phyloP scores from a whole-genome alignment of 2,888 invertebrate genomes.

The Acanthoscelides obtectus region DNA sequence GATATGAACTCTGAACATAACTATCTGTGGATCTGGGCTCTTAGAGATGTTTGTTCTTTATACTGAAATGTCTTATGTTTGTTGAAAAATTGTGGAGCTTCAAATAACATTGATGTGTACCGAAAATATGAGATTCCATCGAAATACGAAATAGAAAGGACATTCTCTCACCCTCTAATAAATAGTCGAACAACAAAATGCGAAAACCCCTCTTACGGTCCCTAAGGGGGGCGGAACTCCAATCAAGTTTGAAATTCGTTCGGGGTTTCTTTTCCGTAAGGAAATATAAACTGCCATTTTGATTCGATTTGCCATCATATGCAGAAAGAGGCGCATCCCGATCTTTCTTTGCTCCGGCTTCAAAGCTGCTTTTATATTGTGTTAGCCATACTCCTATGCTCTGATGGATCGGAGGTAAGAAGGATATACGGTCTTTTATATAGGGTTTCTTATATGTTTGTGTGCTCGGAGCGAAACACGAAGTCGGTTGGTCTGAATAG shows the following conservation, averaged over 20 bases:
- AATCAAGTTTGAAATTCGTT: slow-evolving; percentile 33
- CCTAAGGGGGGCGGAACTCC: slow-evolving; percentile 3
- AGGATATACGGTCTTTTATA: background rate
- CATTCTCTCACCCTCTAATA: background rate
- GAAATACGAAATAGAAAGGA: too few species aligned
- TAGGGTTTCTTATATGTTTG: background rate
- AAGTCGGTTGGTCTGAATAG: background rate
- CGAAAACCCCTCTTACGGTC: background rate
- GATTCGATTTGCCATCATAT: slow-evolving; percentile 45
- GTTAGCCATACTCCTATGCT: background rate
- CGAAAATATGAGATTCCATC: too few species aligned
- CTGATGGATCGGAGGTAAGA: background rate
- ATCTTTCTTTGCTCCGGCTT: background rate
- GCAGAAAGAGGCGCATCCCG: slow-evolving; percentile 28
- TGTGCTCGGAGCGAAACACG: background rate
- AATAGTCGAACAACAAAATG: background rate
- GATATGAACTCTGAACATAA: too few species aligned
- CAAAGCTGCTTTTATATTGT: background rate
- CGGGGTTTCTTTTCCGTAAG: slow-evolving; percentile 37
- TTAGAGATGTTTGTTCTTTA: too few species aligned
- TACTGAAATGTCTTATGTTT: too few species aligned
- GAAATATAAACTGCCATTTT: slow-evolving; percentile 41
- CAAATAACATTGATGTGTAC: too few species aligned
- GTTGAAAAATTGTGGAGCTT: too few species aligned
- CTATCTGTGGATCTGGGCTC: too few species aligned